Conservation (phyloP, 1,140 invertebrate species). For the Liolophura sinensis region DNA sequence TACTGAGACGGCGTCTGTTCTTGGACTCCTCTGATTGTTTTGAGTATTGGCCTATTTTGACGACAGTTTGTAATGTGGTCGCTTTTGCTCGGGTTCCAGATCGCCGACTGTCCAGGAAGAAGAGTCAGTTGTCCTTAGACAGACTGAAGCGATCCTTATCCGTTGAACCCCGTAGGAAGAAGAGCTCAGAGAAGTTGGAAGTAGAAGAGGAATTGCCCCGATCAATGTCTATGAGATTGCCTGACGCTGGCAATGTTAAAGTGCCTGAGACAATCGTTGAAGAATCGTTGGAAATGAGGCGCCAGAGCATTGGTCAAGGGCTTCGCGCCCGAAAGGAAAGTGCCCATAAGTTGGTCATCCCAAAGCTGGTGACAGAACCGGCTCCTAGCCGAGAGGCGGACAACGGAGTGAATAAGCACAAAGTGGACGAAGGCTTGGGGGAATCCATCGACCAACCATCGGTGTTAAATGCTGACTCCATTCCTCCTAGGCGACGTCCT, state of each 20-base stretch:
- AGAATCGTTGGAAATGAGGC: slow-evolving; percentile 5
- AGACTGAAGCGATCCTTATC: slow-evolving; percentile 29
- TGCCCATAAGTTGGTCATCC: slow-evolving; percentile 12
- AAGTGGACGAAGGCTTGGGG: slow-evolving; percentile 27
- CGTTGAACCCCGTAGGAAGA: slow-evolving; percentile 15
- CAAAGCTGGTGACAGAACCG: slow-evolving; percentile 20
- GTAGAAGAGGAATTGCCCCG: too few relatives aligned
- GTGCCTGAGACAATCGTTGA: slow-evolving; percentile 8
- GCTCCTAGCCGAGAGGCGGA: slow-evolving; percentile 6
- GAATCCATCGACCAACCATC: slow-evolving; percentile 30
- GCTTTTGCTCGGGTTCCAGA: slow-evolving; percentile 17
- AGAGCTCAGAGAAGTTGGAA: too few relatives aligned
- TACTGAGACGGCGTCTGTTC: not conserved
- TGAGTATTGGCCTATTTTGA: not conserved
- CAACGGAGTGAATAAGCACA: slow-evolving; percentile 4
- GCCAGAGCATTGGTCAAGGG: not conserved
- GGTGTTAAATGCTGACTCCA: slow-evolving; percentile 13
- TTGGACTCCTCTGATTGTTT: not conserved
- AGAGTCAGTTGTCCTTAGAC: slow-evolving; percentile 26
- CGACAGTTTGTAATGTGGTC: slow-evolving; percentile 1
- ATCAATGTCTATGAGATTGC: not conserved
- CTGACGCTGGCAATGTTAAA: slow-evolving; percentile 7
- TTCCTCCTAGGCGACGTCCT: too few relatives aligned
- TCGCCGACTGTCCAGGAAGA: slow-evolving; percentile 28
- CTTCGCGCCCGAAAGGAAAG: not conserved